A percentile compares a stretch with the other conserved stretches of the same genome.
phyloP scores from a whole-genome alignment of 2,888 invertebrate species.

The Athalia rosae region DNA sequence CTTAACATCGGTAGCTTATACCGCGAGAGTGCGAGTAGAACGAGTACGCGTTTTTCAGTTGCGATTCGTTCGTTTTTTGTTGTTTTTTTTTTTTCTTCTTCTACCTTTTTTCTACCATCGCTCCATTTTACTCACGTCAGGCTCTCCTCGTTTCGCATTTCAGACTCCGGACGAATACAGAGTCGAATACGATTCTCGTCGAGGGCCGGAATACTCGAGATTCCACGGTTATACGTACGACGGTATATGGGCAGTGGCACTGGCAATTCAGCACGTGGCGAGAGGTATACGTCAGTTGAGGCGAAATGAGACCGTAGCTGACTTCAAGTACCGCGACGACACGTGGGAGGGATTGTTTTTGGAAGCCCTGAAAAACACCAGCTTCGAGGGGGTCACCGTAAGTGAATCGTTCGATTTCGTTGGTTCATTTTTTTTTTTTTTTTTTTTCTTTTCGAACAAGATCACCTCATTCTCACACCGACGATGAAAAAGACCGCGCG shows the following conservation, averaged over 20 bases:
- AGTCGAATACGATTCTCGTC: conserved; percentile 86
- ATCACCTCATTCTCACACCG: no score
- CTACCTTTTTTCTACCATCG: no score
- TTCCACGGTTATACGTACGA: conserved; percentile 99
- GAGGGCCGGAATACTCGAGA: conserved; percentile 90
- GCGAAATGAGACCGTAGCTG: conserved; percentile 86
- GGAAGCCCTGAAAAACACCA: conserved; percentile 91
- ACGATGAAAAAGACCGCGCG: no score
- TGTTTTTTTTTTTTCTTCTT: no score
- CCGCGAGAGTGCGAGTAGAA: not conserved
- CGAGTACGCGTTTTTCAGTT: not conserved
- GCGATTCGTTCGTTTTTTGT: no score
- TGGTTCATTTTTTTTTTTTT: no score
- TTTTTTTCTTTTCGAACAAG: no score
- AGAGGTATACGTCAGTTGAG: conserved; percentile 81
- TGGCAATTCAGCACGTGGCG: conserved; percentile 94
- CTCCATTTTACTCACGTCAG: no score
- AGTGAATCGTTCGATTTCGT: no score
- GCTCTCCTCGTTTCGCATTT: conserved; percentile 48
- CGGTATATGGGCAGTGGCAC: conserved; percentile 97
- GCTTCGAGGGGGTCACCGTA: conserved; percentile 94
- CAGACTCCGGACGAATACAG: conserved; percentile 94
- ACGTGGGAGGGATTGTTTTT: conserved; percentile 92
- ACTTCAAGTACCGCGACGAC: conserved; percentile 89
- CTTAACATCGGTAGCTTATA: no score